phyloP scores from a whole-genome alignment of 2,797 vertebrate species.

The Labroides dimidiatus region DNA sequence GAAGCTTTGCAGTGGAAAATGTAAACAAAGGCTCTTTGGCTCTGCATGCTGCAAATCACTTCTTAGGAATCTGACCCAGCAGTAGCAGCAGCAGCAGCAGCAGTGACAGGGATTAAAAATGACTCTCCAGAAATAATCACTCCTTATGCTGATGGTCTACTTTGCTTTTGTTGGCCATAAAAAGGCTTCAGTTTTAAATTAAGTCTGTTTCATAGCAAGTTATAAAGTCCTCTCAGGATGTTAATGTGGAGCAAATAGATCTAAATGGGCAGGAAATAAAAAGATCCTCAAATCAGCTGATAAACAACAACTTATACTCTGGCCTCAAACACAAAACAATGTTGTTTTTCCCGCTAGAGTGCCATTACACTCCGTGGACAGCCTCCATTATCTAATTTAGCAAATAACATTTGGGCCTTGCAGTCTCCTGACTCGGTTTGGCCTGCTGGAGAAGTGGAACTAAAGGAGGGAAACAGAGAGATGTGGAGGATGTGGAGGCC shows the following conservation, averaged over 20 bases:
- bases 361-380: constrained; percentile 59
- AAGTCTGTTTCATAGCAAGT: not conserved
- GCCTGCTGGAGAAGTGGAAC: constrained; percentile 33
- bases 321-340: constrained; percentile 51
- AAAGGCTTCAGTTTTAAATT: not conserved
- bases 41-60: not conserved
- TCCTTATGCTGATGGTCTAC: not conserved
- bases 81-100: not conserved
- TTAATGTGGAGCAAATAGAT: not conserved
- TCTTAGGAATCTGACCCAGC: not conserved
- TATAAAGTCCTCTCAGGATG: not conserved
- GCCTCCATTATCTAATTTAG: constrained; percentile 74
- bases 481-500: constrained; percentile 27
- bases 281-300: constrained; percentile 13
- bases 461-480: constrained; percentile 9
- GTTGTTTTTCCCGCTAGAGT: constrained; percentile 61
- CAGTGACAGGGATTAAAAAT: not conserved
- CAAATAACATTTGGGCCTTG: constrained; percentile 74
- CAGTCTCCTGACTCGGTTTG: constrained; percentile 71
- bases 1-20: not conserved
- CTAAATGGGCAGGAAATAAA: not conserved
- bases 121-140: not conserved
- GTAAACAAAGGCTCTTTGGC: not conserved
- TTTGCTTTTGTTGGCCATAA: not conserved
- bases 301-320: constrained; percentile 37